Base-by-base conservation (phyloP, 2,888 invertebrate species). In the Dicyrtomina minuta region DNA sequence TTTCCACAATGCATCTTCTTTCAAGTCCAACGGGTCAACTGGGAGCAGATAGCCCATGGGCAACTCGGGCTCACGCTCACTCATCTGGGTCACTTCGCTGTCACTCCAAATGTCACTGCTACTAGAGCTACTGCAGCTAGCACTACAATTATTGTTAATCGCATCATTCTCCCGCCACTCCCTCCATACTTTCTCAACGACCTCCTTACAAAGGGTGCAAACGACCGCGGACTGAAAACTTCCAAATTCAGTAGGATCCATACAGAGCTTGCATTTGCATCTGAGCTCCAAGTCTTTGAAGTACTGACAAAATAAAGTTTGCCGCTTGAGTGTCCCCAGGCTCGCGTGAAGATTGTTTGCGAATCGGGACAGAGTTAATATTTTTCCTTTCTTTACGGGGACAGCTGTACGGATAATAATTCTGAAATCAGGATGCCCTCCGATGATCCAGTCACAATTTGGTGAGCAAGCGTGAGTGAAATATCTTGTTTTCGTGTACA, bases 381-480 rank as follows among this genome's bases (percentile, higher is more conserved):
- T 17, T 4, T 55, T 26, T 22, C 55, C 55, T 22, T 55, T 55
- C 4, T 22, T 17, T 5, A 55, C 26, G 3, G 55, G 24, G 6
- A 55, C 24, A 8, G n/a, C 20, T 8, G 55, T 26, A 6, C 24
- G 20, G 17, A 55, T 55, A 8, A 22, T 22, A 15, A 55, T 55
- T 15, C 26, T 55, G 22, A 55, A 55, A 24, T 20, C 20, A 6
- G 55, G 55, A 22, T 3, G 12, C 13, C 26, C 3, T 4, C 22
- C 20, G 12, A 55, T 24, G 5, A 55, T 55, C 55, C 55, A 55
- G 24, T 55, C 55, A 22, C 55, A 55, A 22, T 55, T 55, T 4
- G 55, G 55, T 24, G 55, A 55, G 24, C 55, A 55, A 20, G 55
- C 20, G 17, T 55, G 55, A 13, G 55, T 10, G 26, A 55, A 24